phyloP scores from a whole-genome alignment of 2,888 invertebrate genomes.

The Eurytoma adleriae region DNA sequence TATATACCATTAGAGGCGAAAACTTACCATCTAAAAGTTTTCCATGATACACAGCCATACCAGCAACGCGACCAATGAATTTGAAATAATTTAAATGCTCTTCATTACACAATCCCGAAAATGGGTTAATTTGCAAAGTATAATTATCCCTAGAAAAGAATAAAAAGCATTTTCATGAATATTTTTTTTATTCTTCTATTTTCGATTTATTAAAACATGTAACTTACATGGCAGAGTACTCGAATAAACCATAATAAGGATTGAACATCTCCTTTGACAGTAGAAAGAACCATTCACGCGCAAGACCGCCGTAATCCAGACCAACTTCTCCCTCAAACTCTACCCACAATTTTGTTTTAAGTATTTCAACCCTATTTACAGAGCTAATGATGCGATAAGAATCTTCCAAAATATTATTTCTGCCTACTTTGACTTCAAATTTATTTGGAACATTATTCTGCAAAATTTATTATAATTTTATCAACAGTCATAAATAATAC shows the following conservation, averaged over 20 bases:
- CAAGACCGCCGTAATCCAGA: constrained; percentile 96
- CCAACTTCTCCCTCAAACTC: constrained; percentile 99
- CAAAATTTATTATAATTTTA: constrained; percentile 64
- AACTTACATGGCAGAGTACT: constrained; percentile 98
- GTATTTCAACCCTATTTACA: constrained; percentile 91
- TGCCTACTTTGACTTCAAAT: constrained; percentile 95
- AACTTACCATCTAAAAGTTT: constrained; percentile 94
- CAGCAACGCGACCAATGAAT: constrained; percentile 98
- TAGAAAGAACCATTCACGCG: constrained; percentile 99
- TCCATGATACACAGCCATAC: constrained; percentile 99
- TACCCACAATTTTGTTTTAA: constrained; percentile 99
- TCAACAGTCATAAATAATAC: neutral
- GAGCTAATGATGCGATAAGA: constrained; percentile 96
- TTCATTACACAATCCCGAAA: constrained; percentile 98
- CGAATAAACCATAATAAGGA: constrained; percentile 99
- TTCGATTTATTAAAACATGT: neutral
- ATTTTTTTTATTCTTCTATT: neutral
- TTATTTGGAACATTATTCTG: constrained; percentile 98
- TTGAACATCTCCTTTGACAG: constrained; percentile 99
- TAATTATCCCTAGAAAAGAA: constrained; percentile 89
- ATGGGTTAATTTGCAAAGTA: constrained; percentile 98
- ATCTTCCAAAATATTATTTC: constrained; percentile 96
- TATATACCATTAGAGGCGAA: neutral
- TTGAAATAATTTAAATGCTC: constrained; percentile 99
- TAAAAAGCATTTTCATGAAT: constrained; percentile 28